Evolutionary conservation across 2,797 vertebrate species (phyloP).

Genomic region (Lithobates sylvaticus): DNA sequence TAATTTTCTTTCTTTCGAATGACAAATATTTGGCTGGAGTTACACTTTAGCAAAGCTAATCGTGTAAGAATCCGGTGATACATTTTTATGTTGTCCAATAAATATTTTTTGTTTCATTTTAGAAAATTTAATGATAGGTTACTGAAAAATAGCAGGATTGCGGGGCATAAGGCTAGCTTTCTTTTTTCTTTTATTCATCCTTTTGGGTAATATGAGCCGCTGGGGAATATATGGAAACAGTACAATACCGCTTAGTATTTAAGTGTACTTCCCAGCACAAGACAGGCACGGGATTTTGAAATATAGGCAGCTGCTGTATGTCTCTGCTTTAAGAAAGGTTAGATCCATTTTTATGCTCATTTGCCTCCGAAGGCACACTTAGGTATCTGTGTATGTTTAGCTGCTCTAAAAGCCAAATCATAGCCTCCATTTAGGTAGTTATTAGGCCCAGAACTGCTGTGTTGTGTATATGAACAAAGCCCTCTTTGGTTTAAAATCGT

Average conservation of each 20-base stretch:
- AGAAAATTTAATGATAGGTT: no score
- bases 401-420: constrained; percentile 36
- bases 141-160: no score
- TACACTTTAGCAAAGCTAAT: no score
- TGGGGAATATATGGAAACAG: neutral
- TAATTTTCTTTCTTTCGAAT: no score
- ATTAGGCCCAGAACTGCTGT: constrained; percentile 48
- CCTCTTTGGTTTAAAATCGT: constrained; percentile 46
- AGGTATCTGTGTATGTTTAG: constrained; percentile 18
- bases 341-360: constrained; percentile 19
- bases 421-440: constrained; percentile 43
- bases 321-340: neutral
- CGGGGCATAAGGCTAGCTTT: no score
- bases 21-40: no score
- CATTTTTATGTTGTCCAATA: no score
- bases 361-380: constrained; percentile 28
- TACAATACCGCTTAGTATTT: neutral
- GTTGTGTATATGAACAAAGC: constrained; percentile 47
- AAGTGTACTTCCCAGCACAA: neutral
- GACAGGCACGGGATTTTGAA: neutral
- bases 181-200: neutral
- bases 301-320: neutral
- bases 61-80: no score
- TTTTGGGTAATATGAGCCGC: neutral
- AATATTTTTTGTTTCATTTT: no score